Conservation (phyloP, 1,140 invertebrate species). For the Limonius californicus region DNA sequence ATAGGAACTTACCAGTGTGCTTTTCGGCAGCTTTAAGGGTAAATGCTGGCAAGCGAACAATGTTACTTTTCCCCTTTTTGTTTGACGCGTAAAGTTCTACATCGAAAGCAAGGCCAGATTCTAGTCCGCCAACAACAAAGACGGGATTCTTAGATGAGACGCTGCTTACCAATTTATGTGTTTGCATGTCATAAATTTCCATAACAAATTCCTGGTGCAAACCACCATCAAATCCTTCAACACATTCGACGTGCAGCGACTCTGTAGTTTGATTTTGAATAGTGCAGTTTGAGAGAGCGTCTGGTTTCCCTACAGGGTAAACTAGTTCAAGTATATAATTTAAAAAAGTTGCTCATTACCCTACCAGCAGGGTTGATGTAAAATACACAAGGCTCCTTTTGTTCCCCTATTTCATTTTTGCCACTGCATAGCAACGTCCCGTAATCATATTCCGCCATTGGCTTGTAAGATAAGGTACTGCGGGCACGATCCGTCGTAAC, state of each 20-base stretch:
- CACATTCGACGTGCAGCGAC: constrained; percentile 70
- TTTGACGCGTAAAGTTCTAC: constrained; percentile 69
- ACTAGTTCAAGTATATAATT: too few relatives aligned
- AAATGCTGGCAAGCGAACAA: constrained; percentile 60
- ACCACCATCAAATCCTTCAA: constrained; percentile 76
- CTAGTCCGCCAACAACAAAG: constrained; percentile 61
- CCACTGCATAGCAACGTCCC: constrained; percentile 69
- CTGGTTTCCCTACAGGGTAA: constrained; percentile 63
- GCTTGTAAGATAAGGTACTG: constrained; percentile 63
- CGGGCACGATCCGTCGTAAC: constrained; percentile 56
- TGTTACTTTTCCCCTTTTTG: constrained; percentile 64
- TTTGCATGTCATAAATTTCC: constrained; percentile 60
- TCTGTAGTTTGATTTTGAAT: constrained; percentile 72
- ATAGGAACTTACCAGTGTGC: constrained; percentile 67
- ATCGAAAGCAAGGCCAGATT: constrained; percentile 64
- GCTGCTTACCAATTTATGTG: constrained; percentile 53
- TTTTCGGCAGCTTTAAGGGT: constrained; percentile 75
- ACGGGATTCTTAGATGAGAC: constrained; percentile 54
- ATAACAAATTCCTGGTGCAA: constrained; percentile 70
- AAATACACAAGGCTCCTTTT: constrained; percentile 66
- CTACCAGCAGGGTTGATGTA: constrained; percentile 69
- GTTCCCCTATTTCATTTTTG: constrained; percentile 61
- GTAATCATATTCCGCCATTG: constrained; percentile 67
- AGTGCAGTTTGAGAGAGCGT: constrained; percentile 73
- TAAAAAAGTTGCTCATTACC: too few relatives aligned